Evolutionary conservation across 2,113 vertebrate species (phyloP).

Genomic region (Cochlearius cochlearius): DNA sequence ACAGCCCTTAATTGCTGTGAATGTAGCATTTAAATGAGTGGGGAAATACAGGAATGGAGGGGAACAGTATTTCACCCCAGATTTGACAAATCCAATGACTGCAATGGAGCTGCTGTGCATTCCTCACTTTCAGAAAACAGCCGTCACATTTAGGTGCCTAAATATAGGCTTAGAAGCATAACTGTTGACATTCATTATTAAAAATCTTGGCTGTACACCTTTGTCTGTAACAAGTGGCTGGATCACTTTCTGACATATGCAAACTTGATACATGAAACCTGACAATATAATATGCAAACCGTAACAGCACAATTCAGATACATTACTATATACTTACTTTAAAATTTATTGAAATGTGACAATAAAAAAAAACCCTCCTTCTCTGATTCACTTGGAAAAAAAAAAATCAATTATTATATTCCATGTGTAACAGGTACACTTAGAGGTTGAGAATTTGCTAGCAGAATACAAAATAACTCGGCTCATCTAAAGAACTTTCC

Average conservation of each 20-base stretch:
- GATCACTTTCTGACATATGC: not conserved
- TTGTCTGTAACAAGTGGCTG: not conserved
- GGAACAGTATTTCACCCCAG: not conserved
- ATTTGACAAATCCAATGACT: not conserved
- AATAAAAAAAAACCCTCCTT: not conserved
- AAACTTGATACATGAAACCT: not conserved
- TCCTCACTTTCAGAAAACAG: not conserved
- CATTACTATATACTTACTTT: not conserved
- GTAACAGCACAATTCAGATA: not conserved
- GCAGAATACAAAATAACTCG: not conserved
- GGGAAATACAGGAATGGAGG: not conserved
- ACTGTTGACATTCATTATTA: constrained; percentile 23
- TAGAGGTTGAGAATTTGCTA: not conserved
- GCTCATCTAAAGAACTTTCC: not conserved
- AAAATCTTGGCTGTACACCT: constrained; percentile 32
- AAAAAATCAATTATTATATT: not conserved
- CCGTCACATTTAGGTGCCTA: not conserved
- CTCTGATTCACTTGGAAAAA: not conserved
- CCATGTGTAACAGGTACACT: not conserved
- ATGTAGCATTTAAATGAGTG: not conserved
- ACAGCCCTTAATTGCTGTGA: not conserved
- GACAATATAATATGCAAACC: not conserved
- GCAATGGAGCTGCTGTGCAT: not conserved
- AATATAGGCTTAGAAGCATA: constrained; percentile 6
- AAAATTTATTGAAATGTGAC: not conserved